phyloP scores from a whole-genome alignment of 1,140 invertebrate genomes.

The Sminthurides bifidus region DNA sequence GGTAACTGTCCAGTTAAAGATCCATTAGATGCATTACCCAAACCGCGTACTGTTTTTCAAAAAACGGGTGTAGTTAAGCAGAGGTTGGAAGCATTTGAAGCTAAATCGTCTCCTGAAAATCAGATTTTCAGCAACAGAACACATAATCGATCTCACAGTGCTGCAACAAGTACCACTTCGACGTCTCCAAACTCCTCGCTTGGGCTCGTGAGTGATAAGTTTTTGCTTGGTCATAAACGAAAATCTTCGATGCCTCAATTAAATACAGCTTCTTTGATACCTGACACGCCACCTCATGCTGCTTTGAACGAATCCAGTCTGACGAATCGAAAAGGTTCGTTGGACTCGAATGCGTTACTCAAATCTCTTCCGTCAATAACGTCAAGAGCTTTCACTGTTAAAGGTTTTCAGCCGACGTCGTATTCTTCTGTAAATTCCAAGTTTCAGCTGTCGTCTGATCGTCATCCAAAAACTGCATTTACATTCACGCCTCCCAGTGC shows the following conservation, averaged over 20 bases:
- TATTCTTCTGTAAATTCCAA: slow-evolving; percentile 5
- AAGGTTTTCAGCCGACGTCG: slow-evolving; percentile 13
- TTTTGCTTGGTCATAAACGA: slow-evolving; percentile 10
- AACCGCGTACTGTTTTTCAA: too few species aligned
- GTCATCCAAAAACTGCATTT: slow-evolving; percentile 11
- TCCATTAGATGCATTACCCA: too few species aligned
- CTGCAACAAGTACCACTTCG: slow-evolving; percentile 8
- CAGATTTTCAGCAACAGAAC: slow-evolving; percentile 14
- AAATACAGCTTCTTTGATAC: slow-evolving; percentile 4
- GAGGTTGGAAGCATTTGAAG: slow-evolving; percentile 26
- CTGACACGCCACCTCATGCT: slow-evolving; percentile 11
- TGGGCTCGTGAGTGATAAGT: slow-evolving; percentile 1
- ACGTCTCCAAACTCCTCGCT: slow-evolving; percentile 3
- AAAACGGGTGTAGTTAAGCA: slow-evolving; percentile 26
- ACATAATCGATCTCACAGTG: slow-evolving; percentile 25
- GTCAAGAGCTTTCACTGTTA: slow-evolving; percentile 17
- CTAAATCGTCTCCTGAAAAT: slow-evolving; percentile 14
- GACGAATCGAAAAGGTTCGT: slow-evolving; percentile 23
- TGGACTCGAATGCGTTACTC: slow-evolving; percentile 23
- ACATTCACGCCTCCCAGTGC: slow-evolving; percentile 11
- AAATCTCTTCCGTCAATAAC: slow-evolving; percentile 14
- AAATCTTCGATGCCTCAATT: slow-evolving; percentile 25
- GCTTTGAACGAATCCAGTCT: slow-evolving; percentile 3
- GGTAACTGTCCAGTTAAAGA: too few species aligned
- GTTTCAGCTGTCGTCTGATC: slow-evolving; percentile 5